Percentiles rank a stretch among this genome's conserved stretches.
phyloP scores from a whole-genome alignment of 2,888 invertebrate species.

The Nomada fucata region DNA sequence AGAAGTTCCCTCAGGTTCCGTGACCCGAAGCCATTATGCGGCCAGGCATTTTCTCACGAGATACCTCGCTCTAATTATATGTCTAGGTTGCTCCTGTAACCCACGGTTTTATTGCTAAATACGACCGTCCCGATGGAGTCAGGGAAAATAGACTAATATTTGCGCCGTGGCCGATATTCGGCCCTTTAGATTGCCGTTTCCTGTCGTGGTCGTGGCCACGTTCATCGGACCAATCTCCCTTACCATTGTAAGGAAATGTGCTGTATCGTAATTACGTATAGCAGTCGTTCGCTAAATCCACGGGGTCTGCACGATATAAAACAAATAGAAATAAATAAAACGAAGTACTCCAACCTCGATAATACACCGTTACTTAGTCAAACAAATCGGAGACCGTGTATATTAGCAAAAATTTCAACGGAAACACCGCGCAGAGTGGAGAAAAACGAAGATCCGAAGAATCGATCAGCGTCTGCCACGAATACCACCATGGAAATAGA shows the following conservation, averaged over 20 bases:
- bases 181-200: slow-evolving; percentile 17
- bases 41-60: slow-evolving; percentile 81
- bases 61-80: slow-evolving; percentile 82
- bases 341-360: no score
- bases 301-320: no score
- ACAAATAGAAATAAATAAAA: no score
- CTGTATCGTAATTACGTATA: no score
- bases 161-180: slow-evolving; percentile 66
- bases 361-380: no score
- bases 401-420: no score
- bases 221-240: neutral
- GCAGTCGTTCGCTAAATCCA: no score
- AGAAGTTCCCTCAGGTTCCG: slow-evolving; percentile 71
- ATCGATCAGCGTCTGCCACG: neutral
- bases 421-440: no score
- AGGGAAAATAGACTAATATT: slow-evolving; percentile 75
- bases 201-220: neutral
- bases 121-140: slow-evolving; percentile 42
- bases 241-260: no score
- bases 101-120: slow-evolving; percentile 81
- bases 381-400: no score
- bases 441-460: neutral
- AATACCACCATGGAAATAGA: slow-evolving; percentile 3
- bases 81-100: slow-evolving; percentile 82
- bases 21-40: slow-evolving; percentile 80